Conservation (phyloP, 2,888 invertebrate genomes). For the Pycnomerus fuliginosus region DNA sequence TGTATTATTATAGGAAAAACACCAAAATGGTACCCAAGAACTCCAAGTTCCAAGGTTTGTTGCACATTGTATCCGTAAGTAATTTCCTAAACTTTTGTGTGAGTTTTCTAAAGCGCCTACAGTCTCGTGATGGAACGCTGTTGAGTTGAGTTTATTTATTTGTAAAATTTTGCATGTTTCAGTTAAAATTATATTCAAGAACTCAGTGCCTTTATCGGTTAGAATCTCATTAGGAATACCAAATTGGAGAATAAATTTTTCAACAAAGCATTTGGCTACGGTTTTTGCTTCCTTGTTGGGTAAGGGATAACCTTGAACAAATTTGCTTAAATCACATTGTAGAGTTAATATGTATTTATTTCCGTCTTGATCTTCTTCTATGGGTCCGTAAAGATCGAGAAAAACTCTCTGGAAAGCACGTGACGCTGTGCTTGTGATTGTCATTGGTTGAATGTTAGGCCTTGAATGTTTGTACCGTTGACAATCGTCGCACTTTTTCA, state of each 20-base stretch:
- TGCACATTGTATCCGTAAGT: slow-evolving; percentile 12
- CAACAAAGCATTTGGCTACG: slow-evolving; percentile 21
- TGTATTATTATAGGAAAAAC: slow-evolving; percentile 13
- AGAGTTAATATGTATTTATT: slow-evolving; percentile 4
- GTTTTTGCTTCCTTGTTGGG: slow-evolving; percentile 17
- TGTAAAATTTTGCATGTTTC: slow-evolving; percentile 18
- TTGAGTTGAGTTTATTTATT: slow-evolving; percentile 18
- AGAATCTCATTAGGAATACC: slow-evolving; percentile 15
- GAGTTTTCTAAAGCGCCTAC: slow-evolving; percentile 19
- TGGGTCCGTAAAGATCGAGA: slow-evolving; percentile 12
- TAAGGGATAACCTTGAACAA: slow-evolving; percentile 18
- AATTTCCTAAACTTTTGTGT: slow-evolving; percentile 16
- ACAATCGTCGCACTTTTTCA: no score
- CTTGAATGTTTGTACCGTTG: neutral
- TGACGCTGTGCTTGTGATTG: slow-evolving; percentile 21
- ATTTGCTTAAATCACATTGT: slow-evolving; percentile 13
- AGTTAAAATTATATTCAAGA: slow-evolving; percentile 9
- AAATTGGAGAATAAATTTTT: slow-evolving; percentile 22
- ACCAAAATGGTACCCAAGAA: slow-evolving; percentile 14
- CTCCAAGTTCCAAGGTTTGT: slow-evolving; percentile 11
- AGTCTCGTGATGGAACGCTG: slow-evolving; percentile 19
- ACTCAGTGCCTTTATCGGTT: slow-evolving; percentile 20
- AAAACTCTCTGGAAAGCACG: slow-evolving; percentile 21
- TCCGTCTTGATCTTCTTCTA: slow-evolving; percentile 15
- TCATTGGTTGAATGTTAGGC: slow-evolving; percentile 11